Evolutionary conservation across 2,113 vertebrate genomes (phyloP).

Genomic region (Psettodes erumei): DNA sequence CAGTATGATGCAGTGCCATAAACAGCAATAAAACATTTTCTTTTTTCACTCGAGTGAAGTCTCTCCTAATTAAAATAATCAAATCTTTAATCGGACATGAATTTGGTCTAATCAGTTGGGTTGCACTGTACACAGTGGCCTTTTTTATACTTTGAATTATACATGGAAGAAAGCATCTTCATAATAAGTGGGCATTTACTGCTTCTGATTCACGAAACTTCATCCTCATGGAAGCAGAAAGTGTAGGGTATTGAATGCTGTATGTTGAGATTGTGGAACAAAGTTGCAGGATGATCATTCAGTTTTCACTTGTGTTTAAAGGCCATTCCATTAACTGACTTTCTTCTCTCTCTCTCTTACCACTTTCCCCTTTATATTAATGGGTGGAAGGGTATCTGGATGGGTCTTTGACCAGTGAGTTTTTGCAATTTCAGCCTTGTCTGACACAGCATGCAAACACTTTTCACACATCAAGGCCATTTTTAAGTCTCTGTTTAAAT

Average conservation of each 20-base stretch:
- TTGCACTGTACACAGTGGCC: not conserved
- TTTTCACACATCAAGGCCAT: conserved; percentile 35
- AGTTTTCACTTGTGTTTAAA: conserved; percentile 22
- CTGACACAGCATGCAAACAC: conserved; percentile 27
- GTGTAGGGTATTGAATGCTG: not conserved
- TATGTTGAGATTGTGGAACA: not conserved
- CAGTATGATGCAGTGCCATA: no score
- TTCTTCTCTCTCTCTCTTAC: conserved; percentile 10
- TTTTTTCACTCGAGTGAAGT: no score
- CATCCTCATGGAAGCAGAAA: not conserved
- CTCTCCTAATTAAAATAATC: conserved; percentile 42
- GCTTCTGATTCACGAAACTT: conserved; percentile 1
- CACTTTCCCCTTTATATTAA: not conserved
- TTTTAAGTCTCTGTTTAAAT: not conserved
- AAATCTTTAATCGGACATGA: conserved; percentile 39
- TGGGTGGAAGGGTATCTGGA: not conserved
- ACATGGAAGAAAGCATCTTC: not conserved
- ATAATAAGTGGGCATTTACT: conserved; percentile 20
- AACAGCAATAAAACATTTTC: no score
- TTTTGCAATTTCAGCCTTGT: conserved; percentile 30
- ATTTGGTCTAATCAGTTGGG: conserved; percentile 1
- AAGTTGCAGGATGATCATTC: not conserved
- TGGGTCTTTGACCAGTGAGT: conserved; percentile 27
- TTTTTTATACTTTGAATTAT: conserved; percentile 12
- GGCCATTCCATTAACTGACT: conserved; percentile 9